Conservation (phyloP, 2,888 invertebrate genomes). For the Uropetala carovei region DNA sequence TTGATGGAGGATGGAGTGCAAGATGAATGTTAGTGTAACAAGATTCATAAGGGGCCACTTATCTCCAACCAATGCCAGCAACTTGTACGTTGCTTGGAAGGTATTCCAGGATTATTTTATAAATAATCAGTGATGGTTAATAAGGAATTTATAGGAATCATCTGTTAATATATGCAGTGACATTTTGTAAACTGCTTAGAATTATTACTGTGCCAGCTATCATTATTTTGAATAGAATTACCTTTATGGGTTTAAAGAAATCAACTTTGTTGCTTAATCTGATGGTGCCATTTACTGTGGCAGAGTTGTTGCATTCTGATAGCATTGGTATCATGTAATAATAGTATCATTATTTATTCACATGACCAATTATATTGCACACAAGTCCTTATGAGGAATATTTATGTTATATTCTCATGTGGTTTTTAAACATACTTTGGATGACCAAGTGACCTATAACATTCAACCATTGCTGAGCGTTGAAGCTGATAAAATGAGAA, state of each 20-base stretch:
- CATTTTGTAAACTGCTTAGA: background rate
- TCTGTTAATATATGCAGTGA: background rate
- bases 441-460: no score
- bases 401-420: background rate
- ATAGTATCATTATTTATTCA: background rate
- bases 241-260: background rate
- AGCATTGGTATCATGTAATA: no score
- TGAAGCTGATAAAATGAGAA: no score
- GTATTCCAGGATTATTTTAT: slow-evolving; percentile 25
- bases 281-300: background rate
- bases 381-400: background rate
- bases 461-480: no score
- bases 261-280: background rate
- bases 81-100: background rate
- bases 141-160: slow-evolving; percentile 15
- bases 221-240: slow-evolving; percentile 1
- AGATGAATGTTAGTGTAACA: background rate
- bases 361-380: background rate
- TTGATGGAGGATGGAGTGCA: slow-evolving; percentile 15
- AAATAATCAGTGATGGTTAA: background rate
- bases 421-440: no score
- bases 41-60: slow-evolving; percentile 13
- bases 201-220: background rate
- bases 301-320: no score
- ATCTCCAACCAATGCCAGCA: background rate